These are phyloP conservation scores for Anguilla rostrata DNA, from an alignment of 2,113 vertebrate genomes.

Conservation along the genomic window DNA sequence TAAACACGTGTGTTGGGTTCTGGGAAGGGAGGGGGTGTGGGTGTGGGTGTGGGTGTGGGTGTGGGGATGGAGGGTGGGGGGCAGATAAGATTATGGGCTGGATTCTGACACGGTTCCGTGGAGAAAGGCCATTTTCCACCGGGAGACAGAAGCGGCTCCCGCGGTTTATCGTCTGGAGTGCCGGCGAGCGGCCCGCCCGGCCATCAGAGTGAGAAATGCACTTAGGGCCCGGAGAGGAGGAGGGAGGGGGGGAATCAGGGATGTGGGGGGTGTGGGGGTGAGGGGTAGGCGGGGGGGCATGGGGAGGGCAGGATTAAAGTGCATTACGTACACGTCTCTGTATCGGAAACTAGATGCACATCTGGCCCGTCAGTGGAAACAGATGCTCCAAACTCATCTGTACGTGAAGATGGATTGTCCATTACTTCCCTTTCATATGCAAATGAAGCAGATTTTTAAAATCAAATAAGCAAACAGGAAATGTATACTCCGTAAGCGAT, in stretches of 20 bases:
- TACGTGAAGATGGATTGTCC: constrained; percentile 54
- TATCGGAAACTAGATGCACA: background rate
- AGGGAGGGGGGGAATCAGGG: background rate
- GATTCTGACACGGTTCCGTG: constrained; percentile 1
- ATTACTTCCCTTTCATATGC: constrained; percentile 38
- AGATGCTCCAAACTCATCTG: constrained; percentile 28
- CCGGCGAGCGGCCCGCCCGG: background rate
- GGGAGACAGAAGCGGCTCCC: background rate
- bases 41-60: background rate
- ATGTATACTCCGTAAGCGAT: constrained; percentile 35
- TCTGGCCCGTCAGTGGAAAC: constrained; percentile 14
- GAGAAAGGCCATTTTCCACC: background rate
- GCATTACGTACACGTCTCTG: background rate
- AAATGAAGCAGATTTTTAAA: constrained; percentile 31
- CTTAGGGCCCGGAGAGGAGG: background rate
- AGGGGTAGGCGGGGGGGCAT: background rate
- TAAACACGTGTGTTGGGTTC: background rate
- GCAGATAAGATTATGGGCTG: background rate
- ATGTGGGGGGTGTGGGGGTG: no score
- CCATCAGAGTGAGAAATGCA: background rate
- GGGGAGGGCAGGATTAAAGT: background rate
- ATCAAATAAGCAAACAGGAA: constrained; percentile 56
- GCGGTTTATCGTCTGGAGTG: background rate
- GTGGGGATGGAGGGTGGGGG: background rate
- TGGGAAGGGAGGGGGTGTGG: background rate